Percentiles rank a stretch among this genome's conserved stretches.
Evolutionary conservation across 1,140 invertebrate genomes (phyloP).

Genomic region (Latrodectus geometricus): DNA sequence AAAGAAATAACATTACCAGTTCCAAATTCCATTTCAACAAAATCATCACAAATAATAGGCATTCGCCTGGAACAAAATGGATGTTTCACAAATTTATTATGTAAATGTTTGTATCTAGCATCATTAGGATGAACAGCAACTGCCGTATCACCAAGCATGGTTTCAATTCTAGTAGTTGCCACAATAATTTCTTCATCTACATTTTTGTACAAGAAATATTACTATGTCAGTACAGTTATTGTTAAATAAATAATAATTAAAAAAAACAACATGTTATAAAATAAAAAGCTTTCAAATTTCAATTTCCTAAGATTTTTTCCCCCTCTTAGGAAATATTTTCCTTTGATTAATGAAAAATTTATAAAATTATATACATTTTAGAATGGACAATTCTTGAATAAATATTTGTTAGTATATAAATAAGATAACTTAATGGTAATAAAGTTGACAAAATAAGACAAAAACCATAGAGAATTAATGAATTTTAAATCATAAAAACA

Average conservation of each 20-base stretch:
- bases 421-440: no score
- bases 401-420: no score
- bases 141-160: constrained; percentile 98
- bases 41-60: constrained; percentile 90
- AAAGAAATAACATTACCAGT: constrained; percentile 71
- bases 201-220: not conserved
- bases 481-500: no score
- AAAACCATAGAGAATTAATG: no score
- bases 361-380: no score
- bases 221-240: not conserved
- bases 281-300: no score
- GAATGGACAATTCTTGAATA: no score
- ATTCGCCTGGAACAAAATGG: constrained; percentile 84
- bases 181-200: constrained; percentile 87
- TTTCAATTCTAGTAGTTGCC: constrained; percentile 97
- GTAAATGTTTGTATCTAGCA: constrained; percentile 81
- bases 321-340: no score
- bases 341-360: no score
- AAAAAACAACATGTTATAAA: no score
- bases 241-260: constrained; percentile 15
- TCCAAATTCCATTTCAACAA: constrained; percentile 95
- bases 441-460: no score
- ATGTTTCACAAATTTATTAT: constrained; percentile 88
- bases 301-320: no score
- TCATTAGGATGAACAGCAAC: constrained; percentile 96